Evolutionary conservation across 2,113 vertebrate species (phyloP).

Genomic region (Coturnix japonica): DNA sequence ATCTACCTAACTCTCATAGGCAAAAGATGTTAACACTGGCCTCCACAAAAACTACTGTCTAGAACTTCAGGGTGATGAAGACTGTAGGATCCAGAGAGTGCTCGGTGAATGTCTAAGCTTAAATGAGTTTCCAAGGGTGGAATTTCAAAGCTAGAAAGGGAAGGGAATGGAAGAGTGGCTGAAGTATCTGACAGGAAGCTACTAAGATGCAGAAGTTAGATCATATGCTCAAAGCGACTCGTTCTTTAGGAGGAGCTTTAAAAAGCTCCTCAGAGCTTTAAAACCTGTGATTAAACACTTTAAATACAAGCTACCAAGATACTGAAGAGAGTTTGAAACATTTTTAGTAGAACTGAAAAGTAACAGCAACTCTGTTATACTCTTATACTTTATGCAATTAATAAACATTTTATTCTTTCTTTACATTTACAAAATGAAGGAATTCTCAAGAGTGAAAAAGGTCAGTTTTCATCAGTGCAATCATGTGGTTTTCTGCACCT

Average conservation of each 20-base stretch:
- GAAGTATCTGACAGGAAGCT: neutral
- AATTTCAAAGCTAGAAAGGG: neutral
- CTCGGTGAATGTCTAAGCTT: neutral
- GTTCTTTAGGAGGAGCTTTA: too few relatives aligned
- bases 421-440: neutral
- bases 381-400: neutral
- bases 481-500: neutral
- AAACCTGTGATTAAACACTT: too few relatives aligned
- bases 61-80: neutral
- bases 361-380: too few relatives aligned
- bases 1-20: neutral
- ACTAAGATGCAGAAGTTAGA: neutral
- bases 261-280: too few relatives aligned
- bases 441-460: neutral
- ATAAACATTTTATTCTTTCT: neutral
- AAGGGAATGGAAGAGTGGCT: neutral
- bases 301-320: too few relatives aligned
- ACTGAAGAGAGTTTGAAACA: too few relatives aligned
- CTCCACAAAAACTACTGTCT: neutral
- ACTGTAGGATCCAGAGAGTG: neutral
- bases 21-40: neutral
- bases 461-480: neutral
- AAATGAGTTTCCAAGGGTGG: neutral
- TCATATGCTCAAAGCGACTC: too few relatives aligned
- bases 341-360: too few relatives aligned